Evolutionary conservation across 2,113 vertebrate species (phyloP).

Genomic region (Cygnus atratus): DNA sequence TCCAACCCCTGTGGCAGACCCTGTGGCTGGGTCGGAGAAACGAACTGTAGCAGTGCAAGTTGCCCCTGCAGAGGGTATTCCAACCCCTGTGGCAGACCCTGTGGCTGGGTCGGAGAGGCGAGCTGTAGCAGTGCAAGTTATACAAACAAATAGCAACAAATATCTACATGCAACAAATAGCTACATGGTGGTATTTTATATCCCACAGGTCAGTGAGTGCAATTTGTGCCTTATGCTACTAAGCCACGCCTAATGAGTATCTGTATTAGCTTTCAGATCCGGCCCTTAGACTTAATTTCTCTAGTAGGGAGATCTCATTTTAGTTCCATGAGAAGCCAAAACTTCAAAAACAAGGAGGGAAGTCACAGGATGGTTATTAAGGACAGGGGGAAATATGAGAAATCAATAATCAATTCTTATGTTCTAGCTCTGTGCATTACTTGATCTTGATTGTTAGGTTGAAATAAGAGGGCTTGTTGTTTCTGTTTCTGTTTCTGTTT

Average conservation of each 20-base stretch:
- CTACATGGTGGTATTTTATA: not conserved
- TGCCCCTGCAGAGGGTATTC: too few relatives aligned
- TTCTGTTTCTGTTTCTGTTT: too few relatives aligned
- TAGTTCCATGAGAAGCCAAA: not conserved
- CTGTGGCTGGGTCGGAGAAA: too few relatives aligned
- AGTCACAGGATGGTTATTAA: not conserved
- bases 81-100: too few relatives aligned
- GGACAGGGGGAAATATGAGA: not conserved
- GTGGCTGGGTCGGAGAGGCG: too few relatives aligned
- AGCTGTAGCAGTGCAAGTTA: too few relatives aligned
- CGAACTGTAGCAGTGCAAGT: too few relatives aligned
- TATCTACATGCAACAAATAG: too few relatives aligned
- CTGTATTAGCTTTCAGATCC: not conserved
- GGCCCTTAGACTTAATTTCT: not conserved
- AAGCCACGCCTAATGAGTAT: not conserved
- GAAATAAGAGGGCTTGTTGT: not conserved
- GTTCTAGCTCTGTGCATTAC: not conserved
- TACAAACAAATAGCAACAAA: too few relatives aligned
- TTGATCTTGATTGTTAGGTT: not conserved
- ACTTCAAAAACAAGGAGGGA: not conserved
- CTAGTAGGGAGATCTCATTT: fast-evolving
- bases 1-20: too few relatives aligned
- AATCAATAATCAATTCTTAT: not conserved
- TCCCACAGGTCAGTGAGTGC: not conserved
- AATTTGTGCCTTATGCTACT: not conserved